Evolutionary conservation across 2,797 vertebrate genomes (phyloP).

Genomic region (Poecilia wingei): DNA sequence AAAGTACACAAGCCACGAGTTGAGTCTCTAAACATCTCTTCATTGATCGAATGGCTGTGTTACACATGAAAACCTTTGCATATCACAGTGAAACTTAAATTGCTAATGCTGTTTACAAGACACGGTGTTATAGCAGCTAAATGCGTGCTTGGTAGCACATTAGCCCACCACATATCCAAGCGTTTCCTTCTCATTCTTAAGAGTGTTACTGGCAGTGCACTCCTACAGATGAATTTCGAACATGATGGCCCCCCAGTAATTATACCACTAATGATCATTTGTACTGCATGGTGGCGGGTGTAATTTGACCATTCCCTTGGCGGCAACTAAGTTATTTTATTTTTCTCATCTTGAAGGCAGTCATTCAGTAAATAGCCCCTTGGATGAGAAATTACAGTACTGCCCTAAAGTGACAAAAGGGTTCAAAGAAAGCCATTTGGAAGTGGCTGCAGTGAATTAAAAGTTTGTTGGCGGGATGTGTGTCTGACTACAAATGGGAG

Average conservation of each 20-base stretch:
- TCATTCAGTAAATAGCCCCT: slow-evolving; percentile 64
- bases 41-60: background rate
- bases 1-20: background rate
- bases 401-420: slow-evolving; percentile 25
- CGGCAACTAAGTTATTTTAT: slow-evolving; percentile 41
- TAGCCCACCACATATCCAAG: slow-evolving; percentile 47
- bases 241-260: slow-evolving; percentile 65
- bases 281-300: slow-evolving; percentile 60
- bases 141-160: slow-evolving; percentile 32
- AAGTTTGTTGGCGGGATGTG: slow-evolving; percentile 21
- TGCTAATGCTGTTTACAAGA: slow-evolving; percentile 20
- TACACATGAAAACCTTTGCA: background rate
- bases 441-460: slow-evolving; percentile 32
- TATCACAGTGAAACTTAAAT: slow-evolving; percentile 16
- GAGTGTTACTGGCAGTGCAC: slow-evolving; percentile 68
- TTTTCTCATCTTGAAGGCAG: slow-evolving; percentile 58
- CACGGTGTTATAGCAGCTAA: background rate
- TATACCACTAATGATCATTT: slow-evolving; percentile 72
- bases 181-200: slow-evolving; percentile 49
- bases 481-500: slow-evolving; percentile 1
- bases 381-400: slow-evolving; percentile 16
- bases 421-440: slow-evolving; percentile 23
- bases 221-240: slow-evolving; percentile 67
- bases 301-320: slow-evolving; percentile 63
- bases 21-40: slow-evolving; percentile 8